Evolutionary conservation across 2,113 vertebrate genomes (phyloP), one percentile per base, ranked within the genome.

Genomic region (Xerus inauris): DNA sequence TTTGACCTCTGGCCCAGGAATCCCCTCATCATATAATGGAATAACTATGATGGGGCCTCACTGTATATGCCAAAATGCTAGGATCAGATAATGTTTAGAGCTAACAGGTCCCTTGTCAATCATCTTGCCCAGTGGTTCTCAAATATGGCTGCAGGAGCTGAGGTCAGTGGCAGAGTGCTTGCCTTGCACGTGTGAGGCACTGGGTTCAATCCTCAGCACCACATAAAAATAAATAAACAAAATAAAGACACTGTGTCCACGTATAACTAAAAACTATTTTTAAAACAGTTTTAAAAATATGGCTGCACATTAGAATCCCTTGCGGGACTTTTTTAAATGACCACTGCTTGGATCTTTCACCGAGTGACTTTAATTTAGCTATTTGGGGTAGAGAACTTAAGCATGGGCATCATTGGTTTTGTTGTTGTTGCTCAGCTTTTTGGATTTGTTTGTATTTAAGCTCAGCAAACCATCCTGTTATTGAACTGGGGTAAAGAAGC

Each of bases 301-400:
- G 42, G 30, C 20, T 42, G 0, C 24, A 42, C 45, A 20, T 57
- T 51, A 72, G 81, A 81, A 26, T 81, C 65, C 76, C 30, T 2
- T 2, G n/a, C 26, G 54, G 38, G 45, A 54, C 8, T 8, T 93
- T 76, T 81, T n/a, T 26, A 67, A 92, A 88, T 59, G 81, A 20
- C n/a, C 6, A 77, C 26, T 57, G 57, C 51, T 47, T 87, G 32
- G 35, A 75, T 89, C 49, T 45, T 32, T 76, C 38, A 45, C n/a
- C 5, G 20, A 51, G 20, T 89, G 47, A 64, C 59, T 73, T 84
- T 51, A 83, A 57, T 57, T 79, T 65, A 77, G 82, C 38, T 35
- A 0, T 38, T 28, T 32, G 7, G 72, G 17, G 71, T 67, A 7
- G 0, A 7, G 0, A 2, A 32, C 32, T 38, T 40, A 24, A 72